A percentile compares a stretch with the other conserved stretches of the same genome.
Conservation (phyloP, 2,888 invertebrate genomes). For the Chrysina gloriosa region DNA sequence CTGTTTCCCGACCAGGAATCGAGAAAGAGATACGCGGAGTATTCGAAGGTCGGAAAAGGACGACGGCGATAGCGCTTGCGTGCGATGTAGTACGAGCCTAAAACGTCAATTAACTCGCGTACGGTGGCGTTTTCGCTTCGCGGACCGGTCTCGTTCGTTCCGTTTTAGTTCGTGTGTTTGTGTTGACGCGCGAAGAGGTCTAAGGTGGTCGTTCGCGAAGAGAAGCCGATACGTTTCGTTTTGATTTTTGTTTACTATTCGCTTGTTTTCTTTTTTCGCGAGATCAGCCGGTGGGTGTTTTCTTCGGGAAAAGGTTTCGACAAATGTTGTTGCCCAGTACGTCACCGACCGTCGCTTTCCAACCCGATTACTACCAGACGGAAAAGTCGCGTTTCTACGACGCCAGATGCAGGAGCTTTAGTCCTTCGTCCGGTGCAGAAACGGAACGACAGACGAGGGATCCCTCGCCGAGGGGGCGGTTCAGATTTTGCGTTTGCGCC, state of each 20-base stretch:
- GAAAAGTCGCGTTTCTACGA: slow-evolving; percentile 61
- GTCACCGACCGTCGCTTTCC: slow-evolving; percentile 58
- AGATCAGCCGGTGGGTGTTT: no score
- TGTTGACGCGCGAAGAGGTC: no score
- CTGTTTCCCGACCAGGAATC: no score
- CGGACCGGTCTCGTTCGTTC: no score
- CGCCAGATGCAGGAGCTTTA: slow-evolving; percentile 55
- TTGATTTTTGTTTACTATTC: no score
- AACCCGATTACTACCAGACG: slow-evolving; percentile 58
- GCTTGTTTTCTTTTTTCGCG: no score
- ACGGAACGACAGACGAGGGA: slow-evolving; percentile 44
- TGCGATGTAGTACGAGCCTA: background rate
- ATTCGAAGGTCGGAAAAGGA: slow-evolving; percentile 32
- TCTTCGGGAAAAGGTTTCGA: background rate
- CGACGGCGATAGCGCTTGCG: no score
- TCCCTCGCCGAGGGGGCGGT: slow-evolving; percentile 54
- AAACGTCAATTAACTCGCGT: slow-evolving; percentile 48
- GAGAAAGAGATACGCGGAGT: no score
- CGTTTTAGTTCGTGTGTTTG: slow-evolving; percentile 45
- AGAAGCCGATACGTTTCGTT: no score
- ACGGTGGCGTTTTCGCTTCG: slow-evolving; percentile 36
- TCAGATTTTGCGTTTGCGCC: slow-evolving; percentile 62
- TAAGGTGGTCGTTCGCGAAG: no score
- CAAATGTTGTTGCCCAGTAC: slow-evolving; percentile 60
- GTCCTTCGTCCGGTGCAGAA: slow-evolving; percentile 45